A percentile compares a stretch with the other conserved stretches of the same genome.
Evolutionary conservation across 2,797 vertebrate genomes (phyloP).

Genomic region (Austrolebias charrua): DNA sequence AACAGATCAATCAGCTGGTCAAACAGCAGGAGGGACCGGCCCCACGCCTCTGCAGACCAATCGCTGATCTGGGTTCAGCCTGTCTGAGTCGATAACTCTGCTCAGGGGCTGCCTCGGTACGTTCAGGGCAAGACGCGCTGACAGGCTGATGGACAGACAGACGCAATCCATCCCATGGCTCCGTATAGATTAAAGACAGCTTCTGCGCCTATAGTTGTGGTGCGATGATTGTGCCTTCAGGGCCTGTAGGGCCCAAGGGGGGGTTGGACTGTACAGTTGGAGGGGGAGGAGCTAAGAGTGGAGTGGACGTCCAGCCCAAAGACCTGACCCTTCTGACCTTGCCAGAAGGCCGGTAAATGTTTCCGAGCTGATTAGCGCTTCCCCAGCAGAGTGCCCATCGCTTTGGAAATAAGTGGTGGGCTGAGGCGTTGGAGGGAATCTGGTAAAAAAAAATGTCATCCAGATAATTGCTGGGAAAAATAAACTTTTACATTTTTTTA

Average conservation of each 20-base stretch:
- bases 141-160: constrained; percentile 71
- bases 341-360: constrained; percentile 86
- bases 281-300: constrained; percentile 58
- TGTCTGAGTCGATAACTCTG: constrained; percentile 60
- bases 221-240: constrained; percentile 80
- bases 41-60: constrained; percentile 62
- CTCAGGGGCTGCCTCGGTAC: constrained; percentile 46
- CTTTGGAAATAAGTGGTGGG: constrained; percentile 51
- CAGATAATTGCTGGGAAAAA: constrained; percentile 11
- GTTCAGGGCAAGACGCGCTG: constrained; percentile 62
- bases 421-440: constrained; percentile 29
- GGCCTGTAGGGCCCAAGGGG: constrained; percentile 69
- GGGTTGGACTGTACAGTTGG: constrained; percentile 58
- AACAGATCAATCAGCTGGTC: constrained; percentile 80
- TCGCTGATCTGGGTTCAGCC: constrained; percentile 44
- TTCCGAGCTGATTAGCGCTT: constrained; percentile 82
- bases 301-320: constrained; percentile 80
- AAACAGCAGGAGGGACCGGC: constrained; percentile 67
- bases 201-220: constrained; percentile 68
- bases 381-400: constrained; percentile 61
- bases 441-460: constrained; percentile 39
- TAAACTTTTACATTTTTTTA: neutral
- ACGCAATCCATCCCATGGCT: constrained; percentile 67
- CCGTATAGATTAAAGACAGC: constrained; percentile 72
- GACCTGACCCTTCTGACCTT: constrained; percentile 83